A percentile compares a stretch with the other conserved stretches of the same genome.
These are phyloP conservation scores for Karalla daura DNA, from an alignment of 2,797 vertebrate genomes.

Conservation along the genomic window DNA sequence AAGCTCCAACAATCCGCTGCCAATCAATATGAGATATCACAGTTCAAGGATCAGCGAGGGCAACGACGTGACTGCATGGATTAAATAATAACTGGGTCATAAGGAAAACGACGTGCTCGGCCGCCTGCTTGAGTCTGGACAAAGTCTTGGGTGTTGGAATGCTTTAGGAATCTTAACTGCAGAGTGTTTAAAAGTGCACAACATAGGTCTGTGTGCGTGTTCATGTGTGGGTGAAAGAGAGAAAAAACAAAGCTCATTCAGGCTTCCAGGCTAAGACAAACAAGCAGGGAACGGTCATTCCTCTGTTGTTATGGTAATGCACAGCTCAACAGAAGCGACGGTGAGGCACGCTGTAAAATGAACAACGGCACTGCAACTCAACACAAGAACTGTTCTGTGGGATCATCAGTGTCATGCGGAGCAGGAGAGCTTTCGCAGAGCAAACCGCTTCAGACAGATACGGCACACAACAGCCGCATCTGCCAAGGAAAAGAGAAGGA, in stretches of 20 bases:
- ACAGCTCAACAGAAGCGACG: slow-evolving; percentile 15
- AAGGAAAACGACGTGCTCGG: slow-evolving; percentile 7
- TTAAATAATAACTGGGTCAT: slow-evolving; percentile 34
- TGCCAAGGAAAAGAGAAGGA: slow-evolving; percentile 38
- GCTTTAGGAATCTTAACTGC: slow-evolving; percentile 56
- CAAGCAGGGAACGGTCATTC: slow-evolving; percentile 40
- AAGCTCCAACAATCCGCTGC: not conserved
- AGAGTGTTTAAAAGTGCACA: slow-evolving; percentile 17
- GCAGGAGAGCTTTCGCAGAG: no score
- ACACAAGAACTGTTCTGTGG: not conserved
- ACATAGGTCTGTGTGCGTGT: slow-evolving; percentile 20
- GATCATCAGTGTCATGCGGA: slow-evolving; percentile 4
- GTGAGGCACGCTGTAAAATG: slow-evolving; percentile 9
- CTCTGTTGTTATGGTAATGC: slow-evolving; percentile 69
- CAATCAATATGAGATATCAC: not conserved
- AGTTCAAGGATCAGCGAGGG: slow-evolving; percentile 10
- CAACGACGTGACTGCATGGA: slow-evolving; percentile 1
- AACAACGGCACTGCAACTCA: slow-evolving; percentile 4
- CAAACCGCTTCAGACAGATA: slow-evolving; percentile 21
- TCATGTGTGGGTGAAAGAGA: slow-evolving; percentile 35
- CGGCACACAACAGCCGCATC: slow-evolving; percentile 50
- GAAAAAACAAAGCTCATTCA: slow-evolving; percentile 65
- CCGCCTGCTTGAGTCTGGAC: slow-evolving; percentile 34
- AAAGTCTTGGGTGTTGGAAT: slow-evolving; percentile 46
- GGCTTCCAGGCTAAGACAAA: slow-evolving; percentile 55